Percentiles rank a stretch among this genome's conserved stretches.
Conservation (phyloP, 2,113 vertebrate genomes). For the Bos indicus region DNA sequence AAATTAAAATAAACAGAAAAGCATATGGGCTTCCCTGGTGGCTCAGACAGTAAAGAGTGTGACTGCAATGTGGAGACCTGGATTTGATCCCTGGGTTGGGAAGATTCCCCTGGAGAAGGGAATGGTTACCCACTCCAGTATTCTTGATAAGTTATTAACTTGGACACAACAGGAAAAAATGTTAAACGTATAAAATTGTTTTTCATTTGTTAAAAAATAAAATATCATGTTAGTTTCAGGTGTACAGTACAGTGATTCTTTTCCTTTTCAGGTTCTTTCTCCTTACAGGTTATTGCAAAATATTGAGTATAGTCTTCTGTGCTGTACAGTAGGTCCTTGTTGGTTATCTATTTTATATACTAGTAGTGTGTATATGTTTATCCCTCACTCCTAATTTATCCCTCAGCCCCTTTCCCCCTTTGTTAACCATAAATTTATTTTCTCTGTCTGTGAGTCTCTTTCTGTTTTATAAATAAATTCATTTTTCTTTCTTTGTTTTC, state of each 20-base stretch:
- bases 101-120: background rate
- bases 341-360: background rate
- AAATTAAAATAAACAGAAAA: background rate
- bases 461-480: background rate
- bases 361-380: background rate
- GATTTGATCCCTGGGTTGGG: background rate
- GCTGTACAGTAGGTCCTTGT: background rate
- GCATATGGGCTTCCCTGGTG: background rate
- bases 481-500: background rate
- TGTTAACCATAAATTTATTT: background rate
- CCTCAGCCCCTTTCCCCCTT: background rate
- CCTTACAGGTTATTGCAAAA: background rate
- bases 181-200: background rate
- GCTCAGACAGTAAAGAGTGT: background rate
- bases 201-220: background rate
- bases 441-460: background rate
- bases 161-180: background rate
- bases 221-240: background rate
- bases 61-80: background rate
- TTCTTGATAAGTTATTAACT: background rate
- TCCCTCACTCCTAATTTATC: background rate
- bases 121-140: background rate
- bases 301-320: background rate
- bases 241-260: background rate
- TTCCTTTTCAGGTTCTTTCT: background rate